Evolutionary conservation across 2,113 vertebrate species (phyloP).

Genomic region (Ascaphus truei): DNA sequence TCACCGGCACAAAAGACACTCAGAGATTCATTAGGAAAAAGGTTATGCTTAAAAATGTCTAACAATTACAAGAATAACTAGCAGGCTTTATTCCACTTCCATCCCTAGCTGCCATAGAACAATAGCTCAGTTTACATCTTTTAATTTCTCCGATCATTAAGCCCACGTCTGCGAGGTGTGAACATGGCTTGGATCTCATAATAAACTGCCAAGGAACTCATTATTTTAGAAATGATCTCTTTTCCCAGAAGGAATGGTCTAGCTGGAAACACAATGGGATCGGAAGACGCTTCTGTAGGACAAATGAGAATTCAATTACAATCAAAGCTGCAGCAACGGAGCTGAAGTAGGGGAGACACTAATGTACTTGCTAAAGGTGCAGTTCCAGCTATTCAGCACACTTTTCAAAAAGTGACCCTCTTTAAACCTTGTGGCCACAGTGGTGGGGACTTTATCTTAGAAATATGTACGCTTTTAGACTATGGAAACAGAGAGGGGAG

Average conservation of each 20-base stretch:
- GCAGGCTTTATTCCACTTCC: background rate
- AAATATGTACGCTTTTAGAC: too few relatives aligned
- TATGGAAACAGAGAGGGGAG: too few relatives aligned
- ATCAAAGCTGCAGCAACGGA: background rate
- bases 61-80: slow-evolving; percentile 8
- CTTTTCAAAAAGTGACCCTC: too few relatives aligned
- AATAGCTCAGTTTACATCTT: slow-evolving; percentile 14
- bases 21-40: slow-evolving; percentile 11
- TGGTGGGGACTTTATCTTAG: too few relatives aligned
- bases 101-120: background rate
- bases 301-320: slow-evolving; percentile 13
- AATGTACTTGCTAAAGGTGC: too few relatives aligned
- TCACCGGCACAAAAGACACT: background rate
- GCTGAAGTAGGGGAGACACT: too few relatives aligned
- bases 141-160: slow-evolving; percentile 26
- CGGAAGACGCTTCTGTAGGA: background rate
- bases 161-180: slow-evolving; percentile 16
- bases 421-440: too few relatives aligned
- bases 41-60: slow-evolving; percentile 14
- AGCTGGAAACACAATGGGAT: background rate
- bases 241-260: slow-evolving; percentile 5
- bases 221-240: slow-evolving; percentile 30
- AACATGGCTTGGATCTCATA: slow-evolving; percentile 15
- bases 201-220: slow-evolving; percentile 18
- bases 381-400: too few relatives aligned